phyloP scores from a whole-genome alignment of 2,888 invertebrate species.

The Xestia xanthographa region DNA sequence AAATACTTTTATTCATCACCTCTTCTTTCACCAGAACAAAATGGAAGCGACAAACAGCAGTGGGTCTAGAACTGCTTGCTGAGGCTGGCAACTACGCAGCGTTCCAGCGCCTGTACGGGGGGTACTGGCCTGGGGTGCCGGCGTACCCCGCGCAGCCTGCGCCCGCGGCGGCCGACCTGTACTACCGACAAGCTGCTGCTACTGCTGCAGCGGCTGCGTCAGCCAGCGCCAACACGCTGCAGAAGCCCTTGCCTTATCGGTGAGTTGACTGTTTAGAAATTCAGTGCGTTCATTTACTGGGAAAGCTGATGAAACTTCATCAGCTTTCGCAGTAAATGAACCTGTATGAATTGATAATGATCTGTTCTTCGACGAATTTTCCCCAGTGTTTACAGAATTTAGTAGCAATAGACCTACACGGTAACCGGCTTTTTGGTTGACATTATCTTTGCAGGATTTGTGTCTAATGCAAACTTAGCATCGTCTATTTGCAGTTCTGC shows the following conservation, averaged over 20 bases:
- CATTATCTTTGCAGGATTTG: not conserved
- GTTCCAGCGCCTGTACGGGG: conserved; percentile 98
- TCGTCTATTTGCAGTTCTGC: not conserved
- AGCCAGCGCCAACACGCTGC: conserved; percentile 93
- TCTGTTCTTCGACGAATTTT: not conserved
- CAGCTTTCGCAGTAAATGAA: not conserved
- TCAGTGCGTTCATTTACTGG: not conserved
- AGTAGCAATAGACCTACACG: not conserved
- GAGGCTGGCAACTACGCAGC: conserved; percentile 99
- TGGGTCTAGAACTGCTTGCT: conserved; percentile 98
- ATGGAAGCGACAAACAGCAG: conserved; percentile 99
- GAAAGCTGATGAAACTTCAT: not conserved
- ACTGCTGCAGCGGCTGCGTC: conserved; percentile 92
- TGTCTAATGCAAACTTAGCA: not conserved
- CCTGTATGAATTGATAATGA: not conserved
- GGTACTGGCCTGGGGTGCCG: conserved; percentile 93
- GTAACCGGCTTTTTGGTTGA: not conserved
- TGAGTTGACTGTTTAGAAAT: conserved; percentile 66
- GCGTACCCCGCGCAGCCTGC: conserved; percentile 93
- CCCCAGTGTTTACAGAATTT: not conserved
- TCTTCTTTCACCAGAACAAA: conserved; percentile 94
- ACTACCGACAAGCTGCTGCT: conserved; percentile 95
- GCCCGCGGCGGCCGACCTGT: conserved; percentile 94
- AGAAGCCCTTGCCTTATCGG: conserved; percentile 96
- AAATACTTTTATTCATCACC: not conserved